A percentile compares a stretch with the other conserved stretches of the same genome.
Evolutionary conservation across 2,113 vertebrate genomes (phyloP).

Genomic region (Melanotaenia duboulayi): DNA sequence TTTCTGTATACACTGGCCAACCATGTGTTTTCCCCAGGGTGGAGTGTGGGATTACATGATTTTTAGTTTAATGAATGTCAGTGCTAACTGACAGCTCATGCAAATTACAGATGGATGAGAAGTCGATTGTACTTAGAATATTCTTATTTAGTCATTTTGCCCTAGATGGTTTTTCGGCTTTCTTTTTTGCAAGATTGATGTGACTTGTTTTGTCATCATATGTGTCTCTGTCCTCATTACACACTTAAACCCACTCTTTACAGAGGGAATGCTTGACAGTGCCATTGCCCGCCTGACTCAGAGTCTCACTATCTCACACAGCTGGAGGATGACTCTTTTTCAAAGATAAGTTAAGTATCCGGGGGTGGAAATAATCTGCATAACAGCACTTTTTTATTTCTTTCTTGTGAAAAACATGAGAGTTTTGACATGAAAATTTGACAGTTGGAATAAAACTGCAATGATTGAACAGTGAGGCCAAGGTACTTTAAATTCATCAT

Average conservation of each 20-base stretch:
- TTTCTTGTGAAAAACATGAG: not conserved
- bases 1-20: conserved; percentile 47
- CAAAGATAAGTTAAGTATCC: conserved; percentile 36
- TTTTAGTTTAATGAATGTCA: conserved; percentile 72
- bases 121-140: conserved; percentile 11
- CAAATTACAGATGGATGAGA: conserved; percentile 46
- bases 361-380: conserved; percentile 31
- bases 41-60: conserved; percentile 66
- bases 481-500: conserved; percentile 6
- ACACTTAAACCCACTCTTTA: conserved; percentile 42
- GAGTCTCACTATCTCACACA: conserved; percentile 48
- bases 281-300: conserved; percentile 22
- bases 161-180: not conserved
- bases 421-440: conserved; percentile 6
- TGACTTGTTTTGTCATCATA: conserved; percentile 27
- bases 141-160: conserved; percentile 24
- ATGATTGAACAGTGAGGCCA: conserved; percentile 7
- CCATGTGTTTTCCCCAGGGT: conserved; percentile 73
- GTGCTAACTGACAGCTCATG: conserved; percentile 64
- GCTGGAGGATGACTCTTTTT: conserved; percentile 34
- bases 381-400: not conserved
- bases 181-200: conserved; percentile 8
- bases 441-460: not conserved
- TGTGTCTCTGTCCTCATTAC: conserved; percentile 43
- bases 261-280: conserved; percentile 50